phyloP scores from a whole-genome alignment of 2,113 vertebrate genomes.

The Parus major region DNA sequence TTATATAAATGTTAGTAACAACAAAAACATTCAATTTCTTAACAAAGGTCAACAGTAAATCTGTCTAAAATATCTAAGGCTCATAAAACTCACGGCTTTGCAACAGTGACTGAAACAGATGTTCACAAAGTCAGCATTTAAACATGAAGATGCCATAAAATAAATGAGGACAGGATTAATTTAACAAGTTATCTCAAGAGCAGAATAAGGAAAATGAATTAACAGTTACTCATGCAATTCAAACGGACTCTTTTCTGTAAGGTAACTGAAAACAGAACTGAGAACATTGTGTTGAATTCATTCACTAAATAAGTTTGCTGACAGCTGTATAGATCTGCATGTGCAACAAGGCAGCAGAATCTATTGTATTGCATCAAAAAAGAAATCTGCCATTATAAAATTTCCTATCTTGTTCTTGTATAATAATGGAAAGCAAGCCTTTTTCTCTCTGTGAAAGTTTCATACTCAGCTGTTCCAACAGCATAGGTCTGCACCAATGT shows the following conservation, averaged over 20 bases:
- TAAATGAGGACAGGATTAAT: constrained; percentile 70
- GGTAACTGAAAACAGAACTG: not conserved
- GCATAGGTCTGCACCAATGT: not conserved
- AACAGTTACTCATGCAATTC: not conserved
- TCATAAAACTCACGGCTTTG: constrained; percentile 75
- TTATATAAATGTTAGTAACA: constrained; percentile 73
- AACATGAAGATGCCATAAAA: constrained; percentile 69
- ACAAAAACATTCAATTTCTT: constrained; percentile 74
- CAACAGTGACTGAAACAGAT: constrained; percentile 73
- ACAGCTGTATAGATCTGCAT: not conserved
- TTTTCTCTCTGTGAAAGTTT: not conserved
- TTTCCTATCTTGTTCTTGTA: not conserved
- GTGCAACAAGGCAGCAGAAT: not conserved
- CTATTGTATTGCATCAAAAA: not conserved
- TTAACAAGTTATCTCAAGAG: constrained; percentile 61
- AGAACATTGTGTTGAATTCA: not conserved
- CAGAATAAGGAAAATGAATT: constrained; percentile 16
- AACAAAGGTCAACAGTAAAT: constrained; percentile 78
- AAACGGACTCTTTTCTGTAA: not conserved
- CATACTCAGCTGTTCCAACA: not conserved
- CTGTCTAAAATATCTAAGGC: constrained; percentile 70
- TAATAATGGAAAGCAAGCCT: not conserved
- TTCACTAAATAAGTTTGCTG: not conserved
- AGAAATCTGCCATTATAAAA: not conserved
- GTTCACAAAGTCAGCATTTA: constrained; percentile 77